Evolutionary conservation across 2,113 vertebrate species (phyloP).

Genomic region (Neolamprologus devosi): DNA sequence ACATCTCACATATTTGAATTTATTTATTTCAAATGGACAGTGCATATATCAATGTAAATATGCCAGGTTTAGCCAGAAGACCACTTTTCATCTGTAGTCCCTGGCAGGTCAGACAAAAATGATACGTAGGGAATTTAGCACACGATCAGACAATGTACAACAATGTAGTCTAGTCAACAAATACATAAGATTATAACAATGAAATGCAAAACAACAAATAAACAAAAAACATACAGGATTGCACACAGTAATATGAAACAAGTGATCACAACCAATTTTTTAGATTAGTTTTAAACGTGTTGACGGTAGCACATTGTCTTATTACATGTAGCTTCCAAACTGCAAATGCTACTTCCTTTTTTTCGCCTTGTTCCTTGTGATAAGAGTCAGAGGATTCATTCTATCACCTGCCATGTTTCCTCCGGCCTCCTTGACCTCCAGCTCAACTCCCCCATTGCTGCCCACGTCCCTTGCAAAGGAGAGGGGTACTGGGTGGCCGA

Average conservation of each 20-base stretch:
- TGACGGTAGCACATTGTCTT: not conserved
- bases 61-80: not conserved
- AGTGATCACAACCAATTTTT: not conserved
- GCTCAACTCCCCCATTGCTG: not conserved
- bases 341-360: not conserved
- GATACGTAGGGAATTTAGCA: not conserved
- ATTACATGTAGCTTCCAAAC: not conserved
- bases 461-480: not conserved
- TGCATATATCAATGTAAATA: not conserved
- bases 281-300: not conserved
- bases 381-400: not conserved
- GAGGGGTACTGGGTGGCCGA: not conserved
- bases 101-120: not conserved
- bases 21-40: not conserved
- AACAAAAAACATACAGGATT: not conserved
- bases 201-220: not conserved
- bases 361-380: not conserved
- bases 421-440: not conserved
- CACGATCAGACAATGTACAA: not conserved
- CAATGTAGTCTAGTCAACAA: not conserved
- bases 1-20: not conserved
- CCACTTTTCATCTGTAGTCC: not conserved
- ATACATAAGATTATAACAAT: not conserved
- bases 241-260: not conserved
- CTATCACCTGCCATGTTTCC: not conserved